These are phyloP conservation scores for Helarctos malayanus DNA, from an alignment of 2,797 vertebrate species.

Conservation along the genomic window DNA sequence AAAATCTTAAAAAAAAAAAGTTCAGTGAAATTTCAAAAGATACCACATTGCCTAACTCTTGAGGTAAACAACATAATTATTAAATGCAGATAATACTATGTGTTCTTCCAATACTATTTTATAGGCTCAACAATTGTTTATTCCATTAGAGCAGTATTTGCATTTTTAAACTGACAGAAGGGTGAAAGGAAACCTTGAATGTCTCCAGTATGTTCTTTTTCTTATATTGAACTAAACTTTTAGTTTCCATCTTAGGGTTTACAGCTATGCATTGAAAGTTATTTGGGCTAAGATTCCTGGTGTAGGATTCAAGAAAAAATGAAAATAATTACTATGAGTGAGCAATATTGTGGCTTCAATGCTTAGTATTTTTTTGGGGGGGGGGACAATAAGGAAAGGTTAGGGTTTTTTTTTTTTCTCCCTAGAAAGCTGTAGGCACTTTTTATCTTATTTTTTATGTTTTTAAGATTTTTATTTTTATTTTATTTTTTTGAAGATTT, in stretches of 20 bases:
- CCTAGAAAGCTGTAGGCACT: background rate
- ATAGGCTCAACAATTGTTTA: background rate
- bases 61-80: conserved; percentile 4
- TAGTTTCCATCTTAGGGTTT: conserved; percentile 23
- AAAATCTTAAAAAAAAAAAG: background rate
- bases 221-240: background rate
- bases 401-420: background rate
- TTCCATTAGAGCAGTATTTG: background rate
- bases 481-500: too few species aligned
- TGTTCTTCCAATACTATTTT: background rate
- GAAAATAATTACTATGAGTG: background rate
- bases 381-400: background rate
- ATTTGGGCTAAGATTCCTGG: conserved; percentile 57
- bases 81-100: background rate
- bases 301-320: background rate
- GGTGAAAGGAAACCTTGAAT: background rate
- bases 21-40: background rate
- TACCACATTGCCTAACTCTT: background rate
- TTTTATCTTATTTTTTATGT: background rate
- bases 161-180: background rate
- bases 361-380: conserved; percentile 32
- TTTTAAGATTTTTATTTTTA: background rate
- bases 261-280: background rate
- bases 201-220: background rate
- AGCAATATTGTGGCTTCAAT: conserved; percentile 49